Evolutionary conservation across 1,140 invertebrate genomes (phyloP).

Genomic region (Mesaphorura yosii): DNA sequence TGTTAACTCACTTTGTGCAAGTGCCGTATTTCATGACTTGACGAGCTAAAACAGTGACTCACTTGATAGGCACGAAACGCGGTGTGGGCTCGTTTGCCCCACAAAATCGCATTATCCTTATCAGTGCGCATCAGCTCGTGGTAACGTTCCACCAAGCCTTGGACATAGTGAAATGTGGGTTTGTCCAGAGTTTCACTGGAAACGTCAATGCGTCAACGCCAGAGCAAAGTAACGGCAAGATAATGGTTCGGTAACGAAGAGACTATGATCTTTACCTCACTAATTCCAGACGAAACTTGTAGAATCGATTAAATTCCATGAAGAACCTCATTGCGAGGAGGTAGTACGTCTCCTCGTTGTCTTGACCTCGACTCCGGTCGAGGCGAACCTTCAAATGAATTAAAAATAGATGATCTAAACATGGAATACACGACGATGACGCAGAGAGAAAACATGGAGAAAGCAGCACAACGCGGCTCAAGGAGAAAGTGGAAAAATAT

Average conservation of each 20-base stretch:
- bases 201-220: conserved; percentile 21
- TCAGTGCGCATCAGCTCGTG: conserved; percentile 75
- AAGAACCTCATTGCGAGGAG: conserved; percentile 90
- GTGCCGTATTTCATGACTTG: too few species aligned
- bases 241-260: background rate
- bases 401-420: conserved; percentile 13
- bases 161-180: conserved; percentile 80
- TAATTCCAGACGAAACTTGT: conserved; percentile 71
- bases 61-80: conserved; percentile 45
- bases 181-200: conserved; percentile 76
- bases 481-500: conserved; percentile 15
- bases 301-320: conserved; percentile 88
- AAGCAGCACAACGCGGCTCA: conserved; percentile 1
- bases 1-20: too few species aligned
- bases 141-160: conserved; percentile 79
- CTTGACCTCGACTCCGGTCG: conserved; percentile 38
- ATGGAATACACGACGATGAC: background rate
- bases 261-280: conserved; percentile 22
- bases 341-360: conserved; percentile 83
- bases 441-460: too few species aligned
- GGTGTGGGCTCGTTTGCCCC: conserved; percentile 73
- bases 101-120: conserved; percentile 69
- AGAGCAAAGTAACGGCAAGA: conserved; percentile 6
- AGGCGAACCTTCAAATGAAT: conserved; percentile 42
- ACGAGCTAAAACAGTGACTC: background rate